Base-by-base conservation (phyloP, 2,797 vertebrate genomes). In the Numenius phaeopus region DNA sequence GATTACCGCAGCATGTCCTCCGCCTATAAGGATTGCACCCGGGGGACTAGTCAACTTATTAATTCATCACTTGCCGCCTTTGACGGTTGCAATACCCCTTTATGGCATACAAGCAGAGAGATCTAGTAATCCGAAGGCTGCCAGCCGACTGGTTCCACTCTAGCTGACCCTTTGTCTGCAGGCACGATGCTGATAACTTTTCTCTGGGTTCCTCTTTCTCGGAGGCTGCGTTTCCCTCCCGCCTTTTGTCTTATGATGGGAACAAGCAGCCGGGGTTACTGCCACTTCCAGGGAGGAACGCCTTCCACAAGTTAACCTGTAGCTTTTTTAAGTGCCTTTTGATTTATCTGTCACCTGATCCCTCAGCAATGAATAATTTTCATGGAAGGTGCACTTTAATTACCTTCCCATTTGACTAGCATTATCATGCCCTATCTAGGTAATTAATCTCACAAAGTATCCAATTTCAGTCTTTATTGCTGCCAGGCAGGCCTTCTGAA, bases 371-470 rank as follows among this genome's bases (percentile, higher is more conserved):
- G 99, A 99, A 99, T 99, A 99, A 99, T 99, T 99, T 99, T 99
- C 99, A 99, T 99, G 99, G 99, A 99, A 99, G 99, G 99, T 99
- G 99, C 99, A 99, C 99, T 99, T 99, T 99, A 99, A 99, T 99
- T 99, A 99, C 99, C 99, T 99, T 99, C 99, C 99, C 99, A 99
- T 99, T 99, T 99, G 99, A 99, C 99, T 99, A 99, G 99, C 98
- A 99, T 99, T 99, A 99, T 99, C 98, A 98, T 98, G 97, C 98
- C 98, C 98, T 99, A 99, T 99, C 99, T 99, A 98, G 98, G 99
- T 99, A 99, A 99, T 99, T 99, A 99, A 99, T 99, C 99, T 99
- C 98, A 97, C 98, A 97, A 98, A 99, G 99, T 99, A 99, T 99
- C 99, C 99, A 99, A 99, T 99, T 99, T 99, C 99, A 97, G 98